Base-by-base conservation (phyloP, 2,888 invertebrate genomes). In the Neoaliturus tenellus region DNA sequence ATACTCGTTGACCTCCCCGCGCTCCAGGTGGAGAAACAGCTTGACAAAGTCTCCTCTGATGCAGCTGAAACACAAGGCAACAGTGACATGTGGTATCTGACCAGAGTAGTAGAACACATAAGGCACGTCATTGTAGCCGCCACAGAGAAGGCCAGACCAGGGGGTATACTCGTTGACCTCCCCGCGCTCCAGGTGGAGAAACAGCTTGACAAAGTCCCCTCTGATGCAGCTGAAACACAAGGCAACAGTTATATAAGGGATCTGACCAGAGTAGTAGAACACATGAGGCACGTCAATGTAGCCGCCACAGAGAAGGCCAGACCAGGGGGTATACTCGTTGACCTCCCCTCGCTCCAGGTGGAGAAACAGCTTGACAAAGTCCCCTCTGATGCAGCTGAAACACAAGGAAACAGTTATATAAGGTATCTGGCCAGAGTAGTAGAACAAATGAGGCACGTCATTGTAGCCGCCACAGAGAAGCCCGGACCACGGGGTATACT, bases 241-340 rank as follows among this genome's bases (percentile, higher is more conserved):
- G 4, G 10, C 91, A 48, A 48, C 48, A 48, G 17, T 14, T 35
- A 35, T 35, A 35, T 35, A 4, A 35, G 4, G 35, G 96, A 96
- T 12, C 17, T 48, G 93, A 35, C 95, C 94, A 14, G 95, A 95
- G 20, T 96, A 96, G 92, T 95, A 96, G 83, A 96, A 91, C 14
- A 95, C 93, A 85, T 94, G 93, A 41, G 95, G 95, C 69, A 94
- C 93, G 88, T 95, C 94, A 17, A 92, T 92, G 88, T 94, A 90
- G 86, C 92, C 91, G 12, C 96, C 96, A 88, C 96, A 96, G 58
- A 96, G 92, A 86, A 95, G 92, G 55, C 93, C 93, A 73, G 95
- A 94, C 94, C 95, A 95, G 14, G 94, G 94, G 5, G 95, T 95
- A 85, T 95, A 93, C 90, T 96, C 96, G 90, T 95, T 96, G 88